Percentiles rank a stretch among this genome's conserved stretches.
Conservation (phyloP, 2,797 vertebrate species). For the Malacoctenus gilli region DNA sequence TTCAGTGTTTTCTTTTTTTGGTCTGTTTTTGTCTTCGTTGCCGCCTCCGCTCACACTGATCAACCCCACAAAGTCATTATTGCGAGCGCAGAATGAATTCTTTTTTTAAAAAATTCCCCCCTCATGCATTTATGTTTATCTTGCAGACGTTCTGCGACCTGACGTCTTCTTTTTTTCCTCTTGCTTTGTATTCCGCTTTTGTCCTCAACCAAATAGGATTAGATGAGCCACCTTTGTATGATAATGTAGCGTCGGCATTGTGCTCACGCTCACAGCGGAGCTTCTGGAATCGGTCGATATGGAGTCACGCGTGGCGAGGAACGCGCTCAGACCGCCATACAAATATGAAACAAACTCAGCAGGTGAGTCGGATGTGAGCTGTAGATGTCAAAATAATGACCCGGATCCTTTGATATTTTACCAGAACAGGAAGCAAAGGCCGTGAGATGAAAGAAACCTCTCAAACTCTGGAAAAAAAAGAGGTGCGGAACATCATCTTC, state of each 20-base stretch:
- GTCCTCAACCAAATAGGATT: not conserved
- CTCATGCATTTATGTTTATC: not conserved
- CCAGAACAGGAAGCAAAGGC: too few relatives aligned
- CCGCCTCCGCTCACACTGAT: not conserved
- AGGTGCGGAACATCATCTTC: too few relatives aligned
- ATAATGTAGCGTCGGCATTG: not conserved
- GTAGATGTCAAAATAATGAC: not conserved
- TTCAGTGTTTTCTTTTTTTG: not conserved
- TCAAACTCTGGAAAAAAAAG: too few relatives aligned
- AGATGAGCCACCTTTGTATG: not conserved
- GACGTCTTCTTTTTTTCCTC: not conserved
- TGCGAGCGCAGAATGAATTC: not conserved
- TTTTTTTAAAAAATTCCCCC: not conserved
- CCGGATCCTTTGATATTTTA: not conserved
- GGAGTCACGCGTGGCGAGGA: not conserved
- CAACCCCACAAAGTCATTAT: not conserved
- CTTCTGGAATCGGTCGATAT: not conserved
- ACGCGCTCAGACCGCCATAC: not conserved
- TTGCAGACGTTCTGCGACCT: not conserved
- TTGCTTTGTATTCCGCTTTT: not conserved
- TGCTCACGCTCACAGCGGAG: not conserved
- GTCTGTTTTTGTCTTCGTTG: not conserved
- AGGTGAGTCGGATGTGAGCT: not conserved
- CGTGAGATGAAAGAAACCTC: too few relatives aligned
- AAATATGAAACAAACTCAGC: too few relatives aligned